These are phyloP conservation scores for Stichopus horrens DNA, from an alignment of 53 echinoderm and acorn worm genomes.

Conservation along the genomic window DNA sequence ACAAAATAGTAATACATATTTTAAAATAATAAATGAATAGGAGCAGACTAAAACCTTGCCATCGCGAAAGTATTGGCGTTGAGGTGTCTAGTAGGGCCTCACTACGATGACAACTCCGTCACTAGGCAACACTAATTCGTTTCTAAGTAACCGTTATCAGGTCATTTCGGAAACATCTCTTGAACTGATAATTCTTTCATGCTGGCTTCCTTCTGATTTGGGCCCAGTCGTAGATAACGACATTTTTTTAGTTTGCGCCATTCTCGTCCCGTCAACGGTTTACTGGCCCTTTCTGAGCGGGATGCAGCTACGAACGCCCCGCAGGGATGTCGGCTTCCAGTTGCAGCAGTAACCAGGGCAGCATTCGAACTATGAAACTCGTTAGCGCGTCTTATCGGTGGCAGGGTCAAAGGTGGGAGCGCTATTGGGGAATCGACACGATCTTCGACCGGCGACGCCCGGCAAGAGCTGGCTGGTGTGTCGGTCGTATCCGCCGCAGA, in stretches of 20 bases:
- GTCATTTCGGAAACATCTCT: conserved; percentile 37
- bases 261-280: conserved; percentile 65
- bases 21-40: too few relatives aligned
- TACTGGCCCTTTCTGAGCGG: neutral
- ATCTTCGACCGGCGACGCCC: neutral
- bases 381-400: conserved; percentile 39
- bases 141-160: neutral
- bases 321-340: neutral
- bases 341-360: neutral
- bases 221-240: conserved; percentile 69
- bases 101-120: too few relatives aligned
- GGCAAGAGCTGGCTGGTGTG: conserved; percentile 1
- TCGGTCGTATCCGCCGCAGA: conserved; percentile 17
- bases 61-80: too few relatives aligned
- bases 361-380: neutral
- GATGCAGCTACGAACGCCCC: neutral
- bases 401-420: conserved; percentile 60
- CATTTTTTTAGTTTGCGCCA: conserved; percentile 86
- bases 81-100: too few relatives aligned
- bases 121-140: too few relatives aligned
- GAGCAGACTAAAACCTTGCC: too few relatives aligned
- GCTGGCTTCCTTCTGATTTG: conserved; percentile 22
- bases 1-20: too few relatives aligned
- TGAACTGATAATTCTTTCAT: conserved; percentile 26
- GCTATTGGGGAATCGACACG: conserved; percentile 43